These are phyloP conservation scores for Morone saxatilis DNA, from an alignment of 2,113 vertebrate species.

Conservation along the genomic window DNA sequence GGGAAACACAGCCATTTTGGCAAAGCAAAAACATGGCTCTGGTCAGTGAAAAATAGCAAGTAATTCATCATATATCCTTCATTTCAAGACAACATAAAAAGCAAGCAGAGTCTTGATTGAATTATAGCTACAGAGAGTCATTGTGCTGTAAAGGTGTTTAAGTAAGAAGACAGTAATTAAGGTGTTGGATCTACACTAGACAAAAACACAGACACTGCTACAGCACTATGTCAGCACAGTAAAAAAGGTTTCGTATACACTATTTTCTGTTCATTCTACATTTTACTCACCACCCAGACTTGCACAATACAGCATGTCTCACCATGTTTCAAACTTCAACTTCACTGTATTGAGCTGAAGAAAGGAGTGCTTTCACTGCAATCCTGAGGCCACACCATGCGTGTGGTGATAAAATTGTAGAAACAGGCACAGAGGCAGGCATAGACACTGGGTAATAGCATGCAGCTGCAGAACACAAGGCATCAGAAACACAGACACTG, in stretches of 20 bases:
- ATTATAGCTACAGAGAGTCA: constrained; percentile 45
- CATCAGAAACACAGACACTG: constrained; percentile 51
- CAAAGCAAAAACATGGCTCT: constrained; percentile 15
- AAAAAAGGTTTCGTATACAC: constrained; percentile 45
- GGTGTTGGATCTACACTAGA: constrained; percentile 36
- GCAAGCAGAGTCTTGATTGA: constrained; percentile 19
- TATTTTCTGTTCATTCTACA: constrained; percentile 27
- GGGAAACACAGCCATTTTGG: constrained; percentile 3
- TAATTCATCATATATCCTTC: no score
- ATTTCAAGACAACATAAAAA: background rate
- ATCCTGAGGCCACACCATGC: constrained; percentile 34
- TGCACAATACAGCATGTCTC: constrained; percentile 64
- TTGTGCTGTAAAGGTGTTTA: constrained; percentile 38
- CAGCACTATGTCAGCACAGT: constrained; percentile 41
- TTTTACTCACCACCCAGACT: constrained; percentile 44
- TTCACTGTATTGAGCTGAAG: constrained; percentile 49
- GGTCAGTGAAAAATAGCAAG: background rate
- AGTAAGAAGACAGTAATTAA: constrained; percentile 54
- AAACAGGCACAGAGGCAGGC: constrained; percentile 55
- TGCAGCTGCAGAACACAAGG: constrained; percentile 63
- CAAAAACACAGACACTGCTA: constrained; percentile 17
- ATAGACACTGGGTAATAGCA: constrained; percentile 50
- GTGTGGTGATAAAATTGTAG: constrained; percentile 56
- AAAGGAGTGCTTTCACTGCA: constrained; percentile 46
- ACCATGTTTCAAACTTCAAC: constrained; percentile 56